These are phyloP conservation scores for Loris lydekkerianus DNA, from an alignment of 2,797 vertebrate species.

Conservation along the genomic window DNA sequence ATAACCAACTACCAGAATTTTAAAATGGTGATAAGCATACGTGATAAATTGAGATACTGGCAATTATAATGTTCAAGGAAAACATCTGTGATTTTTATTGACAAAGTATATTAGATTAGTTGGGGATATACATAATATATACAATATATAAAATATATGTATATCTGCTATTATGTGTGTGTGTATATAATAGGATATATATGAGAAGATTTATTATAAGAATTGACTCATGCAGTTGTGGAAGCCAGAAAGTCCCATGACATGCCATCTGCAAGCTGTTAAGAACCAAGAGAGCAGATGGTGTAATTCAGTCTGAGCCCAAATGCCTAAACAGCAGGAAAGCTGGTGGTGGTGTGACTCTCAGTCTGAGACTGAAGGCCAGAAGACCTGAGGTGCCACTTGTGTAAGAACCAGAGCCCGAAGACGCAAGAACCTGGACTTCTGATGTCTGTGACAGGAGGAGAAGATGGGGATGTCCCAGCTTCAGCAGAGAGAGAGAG, in stretches of 20 bases:
- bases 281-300: neutral
- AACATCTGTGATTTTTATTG: neutral
- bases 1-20: slow-evolving; percentile 30
- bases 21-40: neutral
- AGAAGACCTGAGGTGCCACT: neutral
- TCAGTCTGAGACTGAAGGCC: neutral
- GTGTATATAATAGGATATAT: no score
- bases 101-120: neutral
- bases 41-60: neutral
- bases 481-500: neutral
- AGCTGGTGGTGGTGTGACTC: neutral
- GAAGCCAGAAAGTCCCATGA: neutral
- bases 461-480: neutral
- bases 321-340: neutral
- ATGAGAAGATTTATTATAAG: neutral
- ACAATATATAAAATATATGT: no score
- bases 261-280: neutral
- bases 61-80: neutral
- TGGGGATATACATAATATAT: no score
- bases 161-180: no score
- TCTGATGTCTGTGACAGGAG: neutral
- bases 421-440: neutral
- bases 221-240: neutral
- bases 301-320: neutral
- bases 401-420: neutral